phyloP scores from a whole-genome alignment of 2,797 vertebrate genomes.

The Sylvia borin region DNA sequence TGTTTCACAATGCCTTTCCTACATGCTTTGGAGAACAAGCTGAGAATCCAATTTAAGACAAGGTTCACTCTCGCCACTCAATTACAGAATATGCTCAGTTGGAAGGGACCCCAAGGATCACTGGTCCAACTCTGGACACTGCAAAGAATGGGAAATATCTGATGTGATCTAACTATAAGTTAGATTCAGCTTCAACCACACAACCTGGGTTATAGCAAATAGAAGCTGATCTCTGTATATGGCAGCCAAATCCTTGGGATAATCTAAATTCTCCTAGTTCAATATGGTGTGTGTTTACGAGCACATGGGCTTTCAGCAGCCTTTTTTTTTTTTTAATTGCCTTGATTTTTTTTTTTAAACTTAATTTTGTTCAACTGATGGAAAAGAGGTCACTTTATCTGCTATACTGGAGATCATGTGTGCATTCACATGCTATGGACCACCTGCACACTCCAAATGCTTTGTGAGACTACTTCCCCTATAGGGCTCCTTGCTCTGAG shows the following conservation, averaged over 20 bases:
- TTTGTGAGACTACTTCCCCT: background rate
- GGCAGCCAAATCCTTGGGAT: background rate
- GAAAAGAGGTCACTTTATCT: background rate
- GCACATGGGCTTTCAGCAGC: background rate
- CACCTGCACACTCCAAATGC: background rate
- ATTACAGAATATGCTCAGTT: background rate
- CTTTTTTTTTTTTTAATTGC: background rate
- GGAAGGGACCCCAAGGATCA: background rate
- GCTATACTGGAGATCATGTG: background rate
- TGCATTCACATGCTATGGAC: background rate
- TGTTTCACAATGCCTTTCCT: background rate
- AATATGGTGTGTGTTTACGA: background rate
- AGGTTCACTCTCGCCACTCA: background rate
- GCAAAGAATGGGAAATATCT: background rate
- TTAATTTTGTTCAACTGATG: background rate
- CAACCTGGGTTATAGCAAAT: background rate
- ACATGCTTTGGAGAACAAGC: background rate
- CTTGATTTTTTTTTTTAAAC: background rate
- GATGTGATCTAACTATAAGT: background rate
- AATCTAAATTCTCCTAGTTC: background rate
- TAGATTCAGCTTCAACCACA: background rate
- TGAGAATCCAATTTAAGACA: background rate
- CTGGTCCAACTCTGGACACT: background rate
- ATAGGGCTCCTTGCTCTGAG: background rate
- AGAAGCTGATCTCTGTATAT: background rate